Base-by-base conservation (phyloP, 1,140 invertebrate genomes). In the Dufourea novaeangliae region DNA sequence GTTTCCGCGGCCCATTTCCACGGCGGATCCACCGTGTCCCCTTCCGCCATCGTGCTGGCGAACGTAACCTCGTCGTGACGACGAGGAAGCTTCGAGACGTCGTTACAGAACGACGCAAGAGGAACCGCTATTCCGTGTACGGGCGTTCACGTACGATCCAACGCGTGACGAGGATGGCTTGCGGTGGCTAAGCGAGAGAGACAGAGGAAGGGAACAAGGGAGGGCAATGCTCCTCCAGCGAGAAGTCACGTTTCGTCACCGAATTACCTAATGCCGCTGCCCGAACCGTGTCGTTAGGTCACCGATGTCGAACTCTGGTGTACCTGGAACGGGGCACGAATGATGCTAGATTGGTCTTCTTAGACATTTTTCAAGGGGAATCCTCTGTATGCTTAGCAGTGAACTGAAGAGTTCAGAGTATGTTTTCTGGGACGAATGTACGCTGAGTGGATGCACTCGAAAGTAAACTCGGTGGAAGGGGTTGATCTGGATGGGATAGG, bases 61-160 rank as follows among this genome's bases (percentile, higher is more conserved):
- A 46, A 17, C 17, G 39, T 39, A 27, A 46, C 32, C 52, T 44
- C 29, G 52, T 52, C 56, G 52, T 17, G 32, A 20, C 41, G 56
- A 20, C 50, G 57, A 64, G 52, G 78, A 84, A 73, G 44, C n/a
- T 86, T 85, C 77, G 73, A 78, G 77, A 74, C 39, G 37, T 86
- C 68, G 79, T 83, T 78, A 80, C 70, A 72, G 50, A 79, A 80
- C 80, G 70, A n/a, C n/a, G n/a, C 77, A 75, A 67, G 71, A 80
- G 76, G 77, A 85, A 85, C 85, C 83, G 86, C 85, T 87, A 86
- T 75, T 77, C 80, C 81, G 70, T n/a, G n/a, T 64, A 77, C 76
- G 74, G 39, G 74, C 54, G 66, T 83, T 67, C 71, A 77, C 80
- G 70, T 74, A 64, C 72, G 61, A 50, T 44, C 34, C 46, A 41